These are phyloP conservation scores for Halcyon smyrnensis DNA, from an alignment of 2,797 vertebrate species.

Conservation along the genomic window DNA sequence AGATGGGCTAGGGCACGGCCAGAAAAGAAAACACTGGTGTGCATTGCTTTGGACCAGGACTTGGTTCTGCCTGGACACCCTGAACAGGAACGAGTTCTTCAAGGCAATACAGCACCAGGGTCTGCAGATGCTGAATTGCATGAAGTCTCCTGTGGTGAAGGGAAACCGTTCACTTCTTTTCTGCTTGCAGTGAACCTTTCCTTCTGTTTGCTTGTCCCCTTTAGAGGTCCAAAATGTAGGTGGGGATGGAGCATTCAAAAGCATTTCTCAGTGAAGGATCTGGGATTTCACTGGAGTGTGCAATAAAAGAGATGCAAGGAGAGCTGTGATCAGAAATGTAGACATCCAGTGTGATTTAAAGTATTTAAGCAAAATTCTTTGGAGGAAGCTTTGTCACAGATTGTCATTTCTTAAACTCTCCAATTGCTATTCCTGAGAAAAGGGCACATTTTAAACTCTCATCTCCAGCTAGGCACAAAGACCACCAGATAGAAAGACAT, in stretches of 20 bases:
- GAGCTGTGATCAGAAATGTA: not conserved
- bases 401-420: not conserved
- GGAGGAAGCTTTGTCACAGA: not conserved
- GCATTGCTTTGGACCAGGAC: not conserved
- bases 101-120: not conserved
- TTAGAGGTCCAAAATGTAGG: not conserved
- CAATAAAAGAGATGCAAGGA: not conserved
- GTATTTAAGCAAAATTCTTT: not conserved
- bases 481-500: slow-evolving; percentile 15
- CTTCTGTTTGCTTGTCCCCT: not conserved
- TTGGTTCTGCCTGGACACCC: not conserved
- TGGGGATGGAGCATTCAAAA: not conserved
- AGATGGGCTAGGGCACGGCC: not conserved
- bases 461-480: not conserved
- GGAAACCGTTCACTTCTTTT: not conserved
- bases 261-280: not conserved
- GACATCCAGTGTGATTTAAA: not conserved
- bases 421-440: not conserved
- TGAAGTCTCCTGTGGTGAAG: not conserved
- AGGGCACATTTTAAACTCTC: not conserved
- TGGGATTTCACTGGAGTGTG: not conserved
- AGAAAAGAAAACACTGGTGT: not conserved
- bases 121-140: not conserved
- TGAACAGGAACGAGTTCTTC: not conserved
- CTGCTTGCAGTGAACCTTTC: not conserved